Conservation (phyloP, 1,140 invertebrate species). For the Drosophila ironensis region DNA sequence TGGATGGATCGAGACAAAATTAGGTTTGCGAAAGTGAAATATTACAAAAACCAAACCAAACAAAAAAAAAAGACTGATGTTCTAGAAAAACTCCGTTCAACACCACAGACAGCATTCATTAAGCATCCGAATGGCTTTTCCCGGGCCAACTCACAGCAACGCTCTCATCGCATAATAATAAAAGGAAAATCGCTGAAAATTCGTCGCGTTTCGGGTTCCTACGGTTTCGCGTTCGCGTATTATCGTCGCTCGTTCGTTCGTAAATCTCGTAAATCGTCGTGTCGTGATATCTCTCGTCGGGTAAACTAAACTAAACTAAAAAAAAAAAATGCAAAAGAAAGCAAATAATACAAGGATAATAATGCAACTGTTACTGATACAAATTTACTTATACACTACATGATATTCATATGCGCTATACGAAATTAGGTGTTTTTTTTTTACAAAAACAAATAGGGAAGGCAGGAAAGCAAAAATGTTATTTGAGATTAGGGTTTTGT, state of each 20-base stretch:
- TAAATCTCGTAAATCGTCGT: constrained; percentile 48
- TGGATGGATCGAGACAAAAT: constrained; percentile 4
- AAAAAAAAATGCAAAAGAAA: constrained; percentile 33
- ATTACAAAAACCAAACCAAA: too few species aligned
- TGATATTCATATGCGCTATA: constrained; percentile 67
- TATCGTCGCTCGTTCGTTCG: constrained; percentile 78
- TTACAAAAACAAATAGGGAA: constrained; percentile 12
- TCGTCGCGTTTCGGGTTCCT: constrained; percentile 77
- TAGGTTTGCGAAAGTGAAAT: constrained; percentile 4
- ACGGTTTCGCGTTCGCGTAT: constrained; percentile 81
- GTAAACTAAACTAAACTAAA: constrained; percentile 40
- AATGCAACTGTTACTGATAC: constrained; percentile 73
- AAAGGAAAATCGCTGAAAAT: constrained; percentile 18
- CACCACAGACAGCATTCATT: constrained; percentile 29
- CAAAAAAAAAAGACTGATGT: constrained; percentile 59
- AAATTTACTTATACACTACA: constrained; percentile 69
- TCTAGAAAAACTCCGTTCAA: constrained; percentile 57
- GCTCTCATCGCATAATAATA: constrained; percentile 32
- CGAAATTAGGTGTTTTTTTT: constrained; percentile 54
- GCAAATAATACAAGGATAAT: constrained; percentile 62
- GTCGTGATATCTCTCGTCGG: constrained; percentile 56
- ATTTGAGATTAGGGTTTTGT: constrained; percentile 67
- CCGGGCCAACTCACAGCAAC: constrained; percentile 42
- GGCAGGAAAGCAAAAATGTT: too few species aligned
- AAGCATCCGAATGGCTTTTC: constrained; percentile 39